phyloP scores from a whole-genome alignment of 1,140 invertebrate species.

The Zaprionus kolodkinae region DNA sequence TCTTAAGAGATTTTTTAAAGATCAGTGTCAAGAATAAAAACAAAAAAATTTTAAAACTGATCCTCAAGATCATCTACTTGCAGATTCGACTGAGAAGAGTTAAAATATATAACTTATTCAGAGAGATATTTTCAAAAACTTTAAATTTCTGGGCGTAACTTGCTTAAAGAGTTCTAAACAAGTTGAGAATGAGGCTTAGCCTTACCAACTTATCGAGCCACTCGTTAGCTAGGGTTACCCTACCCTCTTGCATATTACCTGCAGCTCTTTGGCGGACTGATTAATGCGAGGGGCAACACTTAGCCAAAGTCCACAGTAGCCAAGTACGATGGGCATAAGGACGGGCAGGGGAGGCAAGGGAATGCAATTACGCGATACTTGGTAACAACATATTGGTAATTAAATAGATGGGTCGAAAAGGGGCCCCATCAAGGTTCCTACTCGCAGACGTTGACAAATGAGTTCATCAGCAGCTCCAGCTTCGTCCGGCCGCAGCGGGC shows the following conservation, averaged over 20 bases:
- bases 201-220: neutral
- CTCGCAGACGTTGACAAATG: constrained; percentile 75
- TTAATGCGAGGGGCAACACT: constrained; percentile 2
- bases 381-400: constrained; percentile 74
- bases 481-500: constrained; percentile 14
- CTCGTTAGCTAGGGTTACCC: neutral
- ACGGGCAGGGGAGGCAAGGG: constrained; percentile 14
- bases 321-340: neutral
- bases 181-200: neutral
- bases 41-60: too few relatives aligned
- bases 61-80: too few relatives aligned
- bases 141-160: neutral
- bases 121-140: neutral
- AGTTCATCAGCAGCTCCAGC: constrained; percentile 72
- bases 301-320: constrained; percentile 27
- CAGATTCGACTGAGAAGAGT: too few relatives aligned
- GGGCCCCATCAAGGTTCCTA: constrained; percentile 41
- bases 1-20: too few relatives aligned
- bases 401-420: constrained; percentile 68
- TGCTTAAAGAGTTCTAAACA: neutral
- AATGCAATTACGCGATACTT: constrained; percentile 71
- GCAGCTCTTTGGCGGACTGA: neutral
- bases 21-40: too few relatives aligned
- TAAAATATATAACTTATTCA: too few relatives aligned
- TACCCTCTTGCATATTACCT: neutral